Evolutionary conservation across 2,888 invertebrate genomes (phyloP), one percentile per base, ranked within the genome.

Genomic region (Parnassius orleans): DNA sequence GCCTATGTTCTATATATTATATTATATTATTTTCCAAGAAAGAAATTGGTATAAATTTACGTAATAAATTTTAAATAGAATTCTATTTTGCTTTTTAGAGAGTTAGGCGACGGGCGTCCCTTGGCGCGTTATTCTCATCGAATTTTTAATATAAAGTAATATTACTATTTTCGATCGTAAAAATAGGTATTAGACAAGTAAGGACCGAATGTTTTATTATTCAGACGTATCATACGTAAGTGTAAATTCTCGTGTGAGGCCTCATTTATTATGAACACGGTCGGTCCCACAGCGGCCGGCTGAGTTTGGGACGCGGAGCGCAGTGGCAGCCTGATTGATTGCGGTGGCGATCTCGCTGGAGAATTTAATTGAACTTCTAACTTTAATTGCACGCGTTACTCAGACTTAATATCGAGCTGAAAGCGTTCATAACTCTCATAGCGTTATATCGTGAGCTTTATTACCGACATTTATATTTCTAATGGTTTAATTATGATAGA

Each of bases 241-340:
- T 69, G 69, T 66, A 64, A 70, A 70, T 66, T 67, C 66, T 67
- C 66, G 74, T 69, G 74, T 72, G 73, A 83, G 77, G 74, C 71
- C 72, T 74, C 79, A 77, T 83, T 74, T 77, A 84, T 84, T 83
- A 83, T 84, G 77, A 78, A 83, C 77, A 65, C 69, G 70, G 71
- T 68, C 69, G 62, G 74, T 72, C 74, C 72, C 72, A 64, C 46
- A 67, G 68, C 67, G 68, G 65, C 55, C 51, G 72, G 71, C 68
- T 53, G 68, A 69, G 66, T 68, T 53, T 54, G 66, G 65, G 68
- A 64, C 60, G 64, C 64, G 63, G 69, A 59, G 62, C 63, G 57
- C 53, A 57, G 53, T 67, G 76, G 75, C 67, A 60, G 71, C 73
- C 75, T 81, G 84, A 85, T 84, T 80, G 82, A 85, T 86, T 75